phyloP scores from a whole-genome alignment of 2,888 invertebrate genomes.

The Pedicia rivosa region DNA sequence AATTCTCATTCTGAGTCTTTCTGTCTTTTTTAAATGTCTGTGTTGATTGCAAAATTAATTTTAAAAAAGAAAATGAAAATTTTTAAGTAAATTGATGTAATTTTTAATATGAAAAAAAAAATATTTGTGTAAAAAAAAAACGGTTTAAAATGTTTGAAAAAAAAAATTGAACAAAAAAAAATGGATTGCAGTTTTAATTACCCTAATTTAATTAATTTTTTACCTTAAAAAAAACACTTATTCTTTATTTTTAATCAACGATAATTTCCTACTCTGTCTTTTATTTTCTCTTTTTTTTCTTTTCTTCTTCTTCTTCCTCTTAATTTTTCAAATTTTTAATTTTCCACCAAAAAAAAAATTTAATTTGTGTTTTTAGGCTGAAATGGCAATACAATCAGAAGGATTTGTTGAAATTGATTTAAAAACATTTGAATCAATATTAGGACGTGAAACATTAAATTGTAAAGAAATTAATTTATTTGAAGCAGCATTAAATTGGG shows the following conservation, averaged over 20 bases:
- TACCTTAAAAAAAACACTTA: slow-evolving; percentile 8
- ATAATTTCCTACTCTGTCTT: too few species aligned
- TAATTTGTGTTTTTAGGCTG: slow-evolving; percentile 40
- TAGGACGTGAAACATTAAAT: slow-evolving; percentile 85
- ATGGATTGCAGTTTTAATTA: slow-evolving; percentile 40
- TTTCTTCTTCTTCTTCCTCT: slow-evolving; percentile 1
- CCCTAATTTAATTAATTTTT: slow-evolving; percentile 14
- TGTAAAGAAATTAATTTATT: slow-evolving; percentile 85
- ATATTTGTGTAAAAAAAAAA: too few species aligned
- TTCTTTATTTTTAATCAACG: slow-evolving; percentile 17
- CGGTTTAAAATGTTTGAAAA: background rate
- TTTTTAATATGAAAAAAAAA: too few species aligned
- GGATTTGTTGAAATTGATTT: slow-evolving; percentile 93
- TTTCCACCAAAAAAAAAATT: background rate
- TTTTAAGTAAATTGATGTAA: too few species aligned
- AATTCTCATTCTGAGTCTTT: too few species aligned
- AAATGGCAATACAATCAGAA: slow-evolving; percentile 89
- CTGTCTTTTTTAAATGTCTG: too few species aligned
- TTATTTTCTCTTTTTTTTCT: slow-evolving; percentile 1
- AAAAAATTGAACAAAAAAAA: background rate
- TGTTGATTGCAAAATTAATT: too few species aligned
- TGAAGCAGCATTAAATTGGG: slow-evolving; percentile 87
- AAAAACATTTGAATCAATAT: slow-evolving; percentile 79
- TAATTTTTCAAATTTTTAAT: slow-evolving; percentile 16
- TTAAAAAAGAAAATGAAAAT: too few species aligned